Evolutionary conservation across 2,113 vertebrate species (phyloP).

Genomic region (Corydoras sp.): DNA sequence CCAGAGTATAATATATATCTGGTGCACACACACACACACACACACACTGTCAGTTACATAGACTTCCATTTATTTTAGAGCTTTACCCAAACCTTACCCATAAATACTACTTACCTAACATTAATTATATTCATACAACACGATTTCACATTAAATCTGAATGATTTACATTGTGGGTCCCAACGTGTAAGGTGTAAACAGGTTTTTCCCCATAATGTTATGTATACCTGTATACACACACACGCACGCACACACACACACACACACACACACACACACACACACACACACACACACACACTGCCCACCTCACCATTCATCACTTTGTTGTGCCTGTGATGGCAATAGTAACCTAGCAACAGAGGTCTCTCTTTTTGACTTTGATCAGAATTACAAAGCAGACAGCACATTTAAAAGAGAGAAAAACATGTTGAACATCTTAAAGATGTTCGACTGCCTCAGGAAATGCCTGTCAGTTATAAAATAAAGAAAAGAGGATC

Average conservation of each 20-base stretch:
- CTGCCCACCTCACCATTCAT: conserved; percentile 8
- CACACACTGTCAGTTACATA: background rate
- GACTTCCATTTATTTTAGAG: too few relatives aligned
- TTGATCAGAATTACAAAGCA: conserved; percentile 30
- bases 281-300: background rate
- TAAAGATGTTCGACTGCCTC: background rate
- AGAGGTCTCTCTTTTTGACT: conserved; percentile 29
- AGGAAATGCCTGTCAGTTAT: too few relatives aligned
- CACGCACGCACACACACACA: background rate
- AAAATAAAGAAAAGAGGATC: too few relatives aligned
- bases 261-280: too few relatives aligned
- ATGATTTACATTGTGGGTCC: too few relatives aligned
- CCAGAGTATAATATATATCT: background rate
- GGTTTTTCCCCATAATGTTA: too few relatives aligned
- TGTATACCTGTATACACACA: background rate
- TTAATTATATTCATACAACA: too few relatives aligned
- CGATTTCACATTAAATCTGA: too few relatives aligned
- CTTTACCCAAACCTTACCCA: too few relatives aligned
- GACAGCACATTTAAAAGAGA: background rate
- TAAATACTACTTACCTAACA: too few relatives aligned
- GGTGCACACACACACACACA: background rate
- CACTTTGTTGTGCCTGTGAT: conserved; percentile 28
- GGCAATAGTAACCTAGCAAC: conserved; percentile 35
- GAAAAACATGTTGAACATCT: background rate
- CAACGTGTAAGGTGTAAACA: too few relatives aligned